Conservation (phyloP, 2,888 invertebrate genomes). For the Caenorhabditis sp. region DNA sequence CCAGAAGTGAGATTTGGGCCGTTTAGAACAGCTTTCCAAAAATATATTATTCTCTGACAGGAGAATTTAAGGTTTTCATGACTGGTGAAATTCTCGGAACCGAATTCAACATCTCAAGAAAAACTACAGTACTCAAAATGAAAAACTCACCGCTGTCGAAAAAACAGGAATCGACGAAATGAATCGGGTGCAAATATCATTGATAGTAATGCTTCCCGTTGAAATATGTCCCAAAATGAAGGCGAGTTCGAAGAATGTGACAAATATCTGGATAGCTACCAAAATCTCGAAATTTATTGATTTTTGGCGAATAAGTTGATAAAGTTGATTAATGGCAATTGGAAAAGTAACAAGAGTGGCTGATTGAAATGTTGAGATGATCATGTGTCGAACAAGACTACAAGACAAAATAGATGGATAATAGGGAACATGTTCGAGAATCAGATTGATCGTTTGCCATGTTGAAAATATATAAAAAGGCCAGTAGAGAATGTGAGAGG, state of each 20-base stretch:
- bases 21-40: too few species aligned
- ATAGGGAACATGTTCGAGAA: conserved; percentile 14
- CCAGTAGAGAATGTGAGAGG: conserved; percentile 25
- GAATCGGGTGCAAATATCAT: not conserved
- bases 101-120: too few species aligned
- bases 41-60: too few species aligned
- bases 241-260: not conserved
- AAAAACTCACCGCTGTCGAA: not conserved
- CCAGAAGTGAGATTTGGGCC: too few species aligned
- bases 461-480: conserved; percentile 31
- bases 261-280: not conserved
- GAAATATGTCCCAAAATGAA: not conserved
- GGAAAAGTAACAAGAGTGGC: not conserved
- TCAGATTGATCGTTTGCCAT: conserved; percentile 27
- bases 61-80: too few species aligned
- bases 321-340: not conserved
- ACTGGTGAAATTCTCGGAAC: too few species aligned
- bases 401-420: conserved; percentile 23
- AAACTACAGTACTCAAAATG: too few species aligned
- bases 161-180: not conserved
- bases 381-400: conserved; percentile 1
- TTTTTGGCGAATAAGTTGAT: not conserved
- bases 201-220: not conserved
- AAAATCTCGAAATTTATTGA: not conserved
- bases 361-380: not conserved